These are phyloP conservation scores for Bruchidius siliquastri DNA, from an alignment of 2,888 invertebrate species.

Conservation along the genomic window DNA sequence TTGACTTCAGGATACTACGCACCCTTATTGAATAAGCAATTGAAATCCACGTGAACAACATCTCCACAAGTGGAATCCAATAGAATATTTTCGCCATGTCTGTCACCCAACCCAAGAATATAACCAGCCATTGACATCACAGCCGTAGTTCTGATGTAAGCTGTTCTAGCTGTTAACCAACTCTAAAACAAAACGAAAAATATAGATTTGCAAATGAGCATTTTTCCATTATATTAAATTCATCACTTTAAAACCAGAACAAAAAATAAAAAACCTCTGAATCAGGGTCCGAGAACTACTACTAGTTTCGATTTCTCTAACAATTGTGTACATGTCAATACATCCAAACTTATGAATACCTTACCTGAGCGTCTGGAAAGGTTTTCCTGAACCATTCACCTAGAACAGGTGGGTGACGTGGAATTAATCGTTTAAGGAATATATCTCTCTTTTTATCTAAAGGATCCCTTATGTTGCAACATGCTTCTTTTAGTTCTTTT, in stretches of 20 bases:
- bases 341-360: neutral
- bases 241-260: neutral
- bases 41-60: conserved; percentile 96
- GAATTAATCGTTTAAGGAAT: conserved; percentile 62
- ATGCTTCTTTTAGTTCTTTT: conserved; percentile 59
- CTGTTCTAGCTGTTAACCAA: conserved; percentile 86
- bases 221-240: neutral
- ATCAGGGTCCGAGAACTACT: too few species aligned
- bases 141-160: conserved; percentile 88
- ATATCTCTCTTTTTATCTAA: conserved; percentile 63
- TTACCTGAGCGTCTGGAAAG: conserved; percentile 73
- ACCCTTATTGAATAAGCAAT: conserved; percentile 93
- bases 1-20: too few species aligned
- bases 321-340: too few species aligned
- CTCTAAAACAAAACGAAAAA: conserved; percentile 28
- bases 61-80: conserved; percentile 91
- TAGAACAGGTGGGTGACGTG: conserved; percentile 77
- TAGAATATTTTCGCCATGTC: conserved; percentile 94
- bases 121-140: conserved; percentile 98
- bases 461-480: conserved; percentile 58
- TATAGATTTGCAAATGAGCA: neutral
- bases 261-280: neutral
- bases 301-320: too few species aligned
- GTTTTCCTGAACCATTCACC: conserved; percentile 87
- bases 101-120: conserved; percentile 85